Base-by-base conservation (phyloP, 2,888 invertebrate genomes). In the Auanema freiburgensis region DNA sequence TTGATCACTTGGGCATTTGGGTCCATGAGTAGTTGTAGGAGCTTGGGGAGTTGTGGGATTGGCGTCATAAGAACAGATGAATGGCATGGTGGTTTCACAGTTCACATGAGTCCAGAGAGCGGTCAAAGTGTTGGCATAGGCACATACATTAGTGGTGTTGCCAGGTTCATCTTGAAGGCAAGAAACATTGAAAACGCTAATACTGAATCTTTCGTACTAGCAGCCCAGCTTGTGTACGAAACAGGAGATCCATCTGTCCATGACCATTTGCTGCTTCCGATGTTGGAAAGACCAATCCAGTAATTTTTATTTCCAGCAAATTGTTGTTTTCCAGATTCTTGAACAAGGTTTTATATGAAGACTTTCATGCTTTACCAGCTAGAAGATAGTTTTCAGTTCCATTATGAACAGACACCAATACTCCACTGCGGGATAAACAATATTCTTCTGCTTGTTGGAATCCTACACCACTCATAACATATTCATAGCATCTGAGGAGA, bases 401-500 rank as follows among this genome's bases (percentile, higher is more conserved):
- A 24, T 52, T 52, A 5, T 21, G 52, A 10, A 52, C 11, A 52
- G 18, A n/a, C 6, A 52, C 24, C 16, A 52, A 24, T 5, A 23
- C 6, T n/a, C 52, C 52, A 4, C 5, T 5, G 6, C 23, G 18
- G 10, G 18, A 18, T n/a, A 21, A 24, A 11, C 52, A 52, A 10
- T 21, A 52, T 25, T 52, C 21, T 23, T 52, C 6, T 5, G 52
- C 52, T 23, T 52, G 52, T 52, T 52, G 52, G 23, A 21, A 52
- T n/a, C 18, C 52, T 6, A 52, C 21, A n/a, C 21, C 21, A 52
- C n/a, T 23, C 12, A 24, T 52, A n/a, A 52, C 23, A 10, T 6
- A 52, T 10, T 52, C 23, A 24, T 52, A 52, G 10, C 52, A 52
- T 23, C 52, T 52, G 52, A 46, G 10, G 11, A 43, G 43, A 43